A percentile compares a stretch with the other conserved stretches of the same genome.
phyloP scores from a whole-genome alignment of 1,140 invertebrate species.

The Penaeus vannamei region DNA sequence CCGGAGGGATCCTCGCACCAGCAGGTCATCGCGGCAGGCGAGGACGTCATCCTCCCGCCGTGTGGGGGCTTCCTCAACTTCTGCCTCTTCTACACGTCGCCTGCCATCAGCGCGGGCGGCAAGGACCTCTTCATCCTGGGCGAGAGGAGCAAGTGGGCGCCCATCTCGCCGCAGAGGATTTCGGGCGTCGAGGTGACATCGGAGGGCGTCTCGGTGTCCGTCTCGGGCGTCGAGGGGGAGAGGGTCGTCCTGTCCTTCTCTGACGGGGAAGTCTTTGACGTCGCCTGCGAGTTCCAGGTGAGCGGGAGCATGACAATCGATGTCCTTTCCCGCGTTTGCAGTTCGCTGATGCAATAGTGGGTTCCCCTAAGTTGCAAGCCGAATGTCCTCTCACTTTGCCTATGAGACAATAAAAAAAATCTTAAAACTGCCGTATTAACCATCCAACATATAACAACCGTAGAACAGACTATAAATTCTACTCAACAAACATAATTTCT shows the following conservation, averaged over 20 bases:
- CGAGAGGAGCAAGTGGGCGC: conserved; percentile 40
- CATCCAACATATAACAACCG: too few relatives aligned
- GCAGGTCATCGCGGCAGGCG: background rate
- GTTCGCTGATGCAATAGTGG: background rate
- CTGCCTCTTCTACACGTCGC: conserved; percentile 54
- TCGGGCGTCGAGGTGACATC: background rate
- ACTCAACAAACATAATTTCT: too few relatives aligned
- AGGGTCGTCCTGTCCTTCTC: conserved; percentile 18
- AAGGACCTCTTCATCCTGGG: conserved; percentile 50
- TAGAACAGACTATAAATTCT: too few relatives aligned
- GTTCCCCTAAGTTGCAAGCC: background rate
- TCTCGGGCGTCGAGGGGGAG: conserved; percentile 12
- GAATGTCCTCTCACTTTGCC: too few relatives aligned
- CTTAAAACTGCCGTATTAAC: too few relatives aligned
- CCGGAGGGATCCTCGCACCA: conserved; percentile 14
- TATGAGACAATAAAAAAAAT: too few relatives aligned
- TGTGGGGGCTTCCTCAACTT: conserved; percentile 34
- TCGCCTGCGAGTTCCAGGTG: conserved; percentile 10
- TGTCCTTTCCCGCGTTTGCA: background rate
- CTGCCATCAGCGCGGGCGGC: conserved; percentile 1
- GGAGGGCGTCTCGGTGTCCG: background rate
- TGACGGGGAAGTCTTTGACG: background rate
- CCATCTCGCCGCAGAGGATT: conserved; percentile 19
- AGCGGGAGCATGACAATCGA: conserved; percentile 5
- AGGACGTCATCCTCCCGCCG: conserved; percentile 25